Base-by-base conservation (phyloP, 2,888 invertebrate genomes). In the Electrophaes corylata region DNA sequence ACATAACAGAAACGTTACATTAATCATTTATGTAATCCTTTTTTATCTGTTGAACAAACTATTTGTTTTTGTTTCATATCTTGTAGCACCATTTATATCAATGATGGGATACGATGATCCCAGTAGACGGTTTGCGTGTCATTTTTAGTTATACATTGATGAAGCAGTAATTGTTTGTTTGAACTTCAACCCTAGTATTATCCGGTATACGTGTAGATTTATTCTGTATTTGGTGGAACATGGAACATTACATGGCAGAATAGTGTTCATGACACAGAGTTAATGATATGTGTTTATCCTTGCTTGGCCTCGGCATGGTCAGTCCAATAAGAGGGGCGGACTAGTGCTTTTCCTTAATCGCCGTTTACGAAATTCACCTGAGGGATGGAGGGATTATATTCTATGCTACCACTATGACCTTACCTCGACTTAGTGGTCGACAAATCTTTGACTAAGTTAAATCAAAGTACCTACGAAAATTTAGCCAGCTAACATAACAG, bases 171-270 rank as follows among this genome's bases (percentile, higher is more conserved):
- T 35, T 73, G 66, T 73, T 69, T 69, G 66, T 66, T 64, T 72
- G 71, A 73, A 74, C 72, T 74, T 70, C 66, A 71, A 69, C 65
- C 66, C 61, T 61, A 53, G 29, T 67, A 58, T 62, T 60, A 55
- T 45, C 46, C 23, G 29, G 61, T 60, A 57, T 56, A 43, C 43
- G 54, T 54, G 52, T 60, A 51, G 26, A 29, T 29, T 29, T 29
- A 23, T 47, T 50, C 11, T 41, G 20, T 39, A 6, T 12, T 19
- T 40, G n/a, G 29, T 12, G 16, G 26, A 49, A 12, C 6, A 11
- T 19, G 18, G 26, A 19, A 6, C 33, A 35, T 20, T 12, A n/a
- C 41, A 41, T n/a, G n/a, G 23, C 41, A 41, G 29, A 14, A 43
- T 26, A 18, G 5, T 16, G 31, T 45, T 45, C 31, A 31, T 37